Conservation (phyloP, 2,888 invertebrate species). For the Biston stratarius region DNA sequence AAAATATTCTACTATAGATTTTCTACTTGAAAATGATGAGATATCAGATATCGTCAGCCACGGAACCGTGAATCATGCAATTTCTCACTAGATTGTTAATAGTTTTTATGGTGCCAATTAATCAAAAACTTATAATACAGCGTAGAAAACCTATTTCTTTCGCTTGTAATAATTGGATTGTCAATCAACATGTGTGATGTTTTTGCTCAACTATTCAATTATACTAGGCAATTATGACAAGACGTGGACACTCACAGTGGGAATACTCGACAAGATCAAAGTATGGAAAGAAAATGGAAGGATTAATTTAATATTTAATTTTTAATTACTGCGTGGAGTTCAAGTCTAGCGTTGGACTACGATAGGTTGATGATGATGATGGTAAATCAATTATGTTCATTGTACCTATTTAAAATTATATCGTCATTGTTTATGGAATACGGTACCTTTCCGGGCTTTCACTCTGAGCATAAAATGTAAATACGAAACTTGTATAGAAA, state of each 20-base stretch:
- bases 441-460: neutral
- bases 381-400: no score
- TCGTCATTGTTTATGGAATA: neutral
- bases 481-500: neutral
- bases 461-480: neutral
- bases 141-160: conserved; percentile 6
- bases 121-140: conserved; percentile 11
- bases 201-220: conserved; percentile 4
- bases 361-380: no score
- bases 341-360: no score
- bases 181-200: neutral
- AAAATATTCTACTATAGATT: no score
- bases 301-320: no score
- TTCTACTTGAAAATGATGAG: no score
- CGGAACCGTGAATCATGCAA: conserved; percentile 12
- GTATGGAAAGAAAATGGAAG: no score
- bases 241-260: no score
- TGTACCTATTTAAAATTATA: neutral
- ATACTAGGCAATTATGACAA: no score
- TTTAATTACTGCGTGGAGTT: no score
- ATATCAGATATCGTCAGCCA: no score
- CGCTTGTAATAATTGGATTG: conserved; percentile 1
- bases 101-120: conserved; percentile 15
- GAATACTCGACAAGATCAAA: no score
- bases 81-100: conserved; percentile 3